Evolutionary conservation across 92 coral and sea anemone genomes (phyloP).

Genomic region (Metridium senile): DNA sequence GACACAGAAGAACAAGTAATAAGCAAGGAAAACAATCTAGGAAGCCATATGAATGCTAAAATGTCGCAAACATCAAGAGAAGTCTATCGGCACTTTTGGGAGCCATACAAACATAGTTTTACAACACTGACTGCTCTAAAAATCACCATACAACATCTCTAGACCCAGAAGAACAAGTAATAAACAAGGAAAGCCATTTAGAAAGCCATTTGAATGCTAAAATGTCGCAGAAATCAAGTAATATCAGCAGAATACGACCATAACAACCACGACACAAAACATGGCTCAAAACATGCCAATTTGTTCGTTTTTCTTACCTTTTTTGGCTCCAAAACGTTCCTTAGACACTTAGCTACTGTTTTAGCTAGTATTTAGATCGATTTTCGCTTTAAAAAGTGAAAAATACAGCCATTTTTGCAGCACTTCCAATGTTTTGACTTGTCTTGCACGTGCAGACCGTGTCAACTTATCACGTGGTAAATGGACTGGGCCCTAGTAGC

Average conservation of each 20-base stretch:
- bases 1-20: neutral
- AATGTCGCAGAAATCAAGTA: too few relatives aligned
- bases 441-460: neutral
- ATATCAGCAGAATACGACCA: neutral
- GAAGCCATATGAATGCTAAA: too few relatives aligned
- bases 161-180: too few relatives aligned
- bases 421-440: neutral
- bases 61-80: too few relatives aligned
- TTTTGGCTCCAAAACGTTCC: neutral
- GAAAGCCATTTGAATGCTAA: neutral
- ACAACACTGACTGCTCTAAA: neutral
- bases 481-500: neutral
- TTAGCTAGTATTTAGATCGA: neutral
- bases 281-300: neutral
- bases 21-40: neutral
- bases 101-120: too few relatives aligned
- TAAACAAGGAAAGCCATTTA: neutral
- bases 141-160: neutral
- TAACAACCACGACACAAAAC: neutral
- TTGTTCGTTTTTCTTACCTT: neutral
- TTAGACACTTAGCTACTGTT: neutral
- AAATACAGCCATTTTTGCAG: neutral
- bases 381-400: neutral
- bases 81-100: too few relatives aligned
- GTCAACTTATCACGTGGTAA: neutral